Conservation (phyloP, 2,888 invertebrate genomes). For the Epistrophella euchroma region DNA sequence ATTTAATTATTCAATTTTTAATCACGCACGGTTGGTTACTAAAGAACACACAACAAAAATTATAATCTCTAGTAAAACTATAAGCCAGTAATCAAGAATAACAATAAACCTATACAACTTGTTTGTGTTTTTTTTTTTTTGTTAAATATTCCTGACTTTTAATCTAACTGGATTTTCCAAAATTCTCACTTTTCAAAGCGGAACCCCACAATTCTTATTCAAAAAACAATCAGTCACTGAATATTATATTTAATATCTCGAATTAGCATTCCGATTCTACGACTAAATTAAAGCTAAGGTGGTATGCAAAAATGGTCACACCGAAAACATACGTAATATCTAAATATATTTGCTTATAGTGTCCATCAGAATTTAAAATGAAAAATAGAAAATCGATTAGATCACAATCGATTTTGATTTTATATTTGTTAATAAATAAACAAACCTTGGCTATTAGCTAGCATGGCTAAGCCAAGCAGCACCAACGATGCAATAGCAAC, state of each 20-base stretch:
- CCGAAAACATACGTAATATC: conserved; percentile 57
- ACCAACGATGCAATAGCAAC: conserved; percentile 55
- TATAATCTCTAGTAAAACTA: not conserved
- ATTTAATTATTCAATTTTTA: conserved; percentile 21
- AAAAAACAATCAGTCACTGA: conserved; percentile 27
- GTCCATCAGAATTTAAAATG: conserved; percentile 17
- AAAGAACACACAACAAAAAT: not conserved
- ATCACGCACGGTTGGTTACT: conserved; percentile 31
- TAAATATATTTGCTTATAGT: conserved; percentile 50
- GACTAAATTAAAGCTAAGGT: not conserved
- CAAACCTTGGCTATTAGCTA: conserved; percentile 67
- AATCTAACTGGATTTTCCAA: conserved; percentile 47
- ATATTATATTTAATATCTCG: conserved; percentile 17
- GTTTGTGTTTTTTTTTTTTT: conserved; percentile 42
- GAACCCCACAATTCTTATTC: conserved; percentile 23
- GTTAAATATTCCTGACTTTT: conserved; percentile 8
- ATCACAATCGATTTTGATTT: not conserved
- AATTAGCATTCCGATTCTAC: conserved; percentile 9
- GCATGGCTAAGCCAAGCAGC: conserved; percentile 43
- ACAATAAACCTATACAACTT: conserved; percentile 4
- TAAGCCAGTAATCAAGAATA: conserved; percentile 12
- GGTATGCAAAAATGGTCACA: not conserved
- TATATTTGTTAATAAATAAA: conserved; percentile 10
- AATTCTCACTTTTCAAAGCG: conserved; percentile 29
- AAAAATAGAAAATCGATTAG: conserved; percentile 36